Conservation (phyloP, 53 echinoderm and acorn worm species). For the Crossaster papposus region DNA sequence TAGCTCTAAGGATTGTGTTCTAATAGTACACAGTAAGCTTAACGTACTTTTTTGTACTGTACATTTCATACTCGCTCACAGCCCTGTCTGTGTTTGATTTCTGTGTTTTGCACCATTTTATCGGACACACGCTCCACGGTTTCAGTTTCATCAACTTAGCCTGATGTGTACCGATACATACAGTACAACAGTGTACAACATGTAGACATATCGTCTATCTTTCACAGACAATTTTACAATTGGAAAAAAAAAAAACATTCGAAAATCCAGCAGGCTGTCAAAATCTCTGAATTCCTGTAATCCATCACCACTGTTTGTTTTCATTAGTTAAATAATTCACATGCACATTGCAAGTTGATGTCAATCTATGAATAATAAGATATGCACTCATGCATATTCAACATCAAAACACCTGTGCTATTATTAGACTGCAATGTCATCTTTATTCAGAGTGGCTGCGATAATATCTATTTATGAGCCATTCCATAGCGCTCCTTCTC, state of each 20-base stretch:
- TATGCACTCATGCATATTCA: slow-evolving; percentile 41
- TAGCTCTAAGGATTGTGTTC: neutral
- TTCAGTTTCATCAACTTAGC: neutral
- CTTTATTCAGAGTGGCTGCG: slow-evolving; percentile 26
- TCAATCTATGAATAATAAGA: slow-evolving; percentile 27
- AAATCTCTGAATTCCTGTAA: neutral
- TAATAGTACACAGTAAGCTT: neutral
- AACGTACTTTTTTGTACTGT: too few relatives aligned
- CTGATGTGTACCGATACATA: too few relatives aligned
- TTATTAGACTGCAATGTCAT: slow-evolving; percentile 43
- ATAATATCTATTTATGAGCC: slow-evolving; percentile 46
- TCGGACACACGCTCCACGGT: neutral
- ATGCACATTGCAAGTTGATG: neutral
- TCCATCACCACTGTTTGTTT: neutral
- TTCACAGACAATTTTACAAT: neutral
- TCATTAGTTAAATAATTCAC: neutral
- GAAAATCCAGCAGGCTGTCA: neutral
- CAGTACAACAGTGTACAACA: too few relatives aligned
- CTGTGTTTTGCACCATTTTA: neutral
- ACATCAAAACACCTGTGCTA: slow-evolving; percentile 1
- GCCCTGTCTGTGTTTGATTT: neutral
- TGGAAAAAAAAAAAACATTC: too few relatives aligned
- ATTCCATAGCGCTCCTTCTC: slow-evolving; percentile 41
- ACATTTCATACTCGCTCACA: neutral
- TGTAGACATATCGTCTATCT: too few relatives aligned